A percentile compares a stretch with the other conserved stretches of the same genome.
Conservation (phyloP, 2,888 invertebrate genomes). For the Epicampocera succincta region DNA sequence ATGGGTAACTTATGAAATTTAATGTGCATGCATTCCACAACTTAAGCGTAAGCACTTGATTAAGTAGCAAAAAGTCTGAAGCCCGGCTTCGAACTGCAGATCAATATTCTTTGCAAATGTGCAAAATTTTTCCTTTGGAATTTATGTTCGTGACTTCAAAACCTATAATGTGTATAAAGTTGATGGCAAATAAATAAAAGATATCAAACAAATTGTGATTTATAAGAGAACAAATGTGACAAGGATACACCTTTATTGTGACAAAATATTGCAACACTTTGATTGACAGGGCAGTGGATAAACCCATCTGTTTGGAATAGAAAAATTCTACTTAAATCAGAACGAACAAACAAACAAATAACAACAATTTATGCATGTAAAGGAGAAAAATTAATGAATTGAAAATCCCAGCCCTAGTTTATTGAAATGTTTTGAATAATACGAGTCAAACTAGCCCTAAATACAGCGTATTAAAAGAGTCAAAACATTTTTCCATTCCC, state of each 20-base stretch:
- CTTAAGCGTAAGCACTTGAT: too few relatives aligned
- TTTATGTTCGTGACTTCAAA: constrained; percentile 41
- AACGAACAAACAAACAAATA: constrained; percentile 9
- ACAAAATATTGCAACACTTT: constrained; percentile 60
- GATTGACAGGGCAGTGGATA: constrained; percentile 65
- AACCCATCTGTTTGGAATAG: constrained; percentile 60
- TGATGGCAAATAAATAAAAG: constrained; percentile 41
- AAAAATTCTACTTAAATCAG: constrained; percentile 35
- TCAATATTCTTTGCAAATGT: constrained; percentile 19
- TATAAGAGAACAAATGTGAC: constrained; percentile 65
- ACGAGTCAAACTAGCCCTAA: constrained; percentile 30
- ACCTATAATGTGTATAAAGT: constrained; percentile 17
- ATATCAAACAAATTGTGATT: constrained; percentile 60
- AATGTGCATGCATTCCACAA: too few relatives aligned
- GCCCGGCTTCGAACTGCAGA: background rate
- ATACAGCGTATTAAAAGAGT: background rate
- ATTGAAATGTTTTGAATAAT: constrained; percentile 13
- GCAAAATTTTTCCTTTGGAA: constrained; percentile 59
- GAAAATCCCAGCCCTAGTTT: constrained; percentile 52
- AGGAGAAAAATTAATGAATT: constrained; percentile 13
- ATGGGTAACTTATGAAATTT: too few relatives aligned
- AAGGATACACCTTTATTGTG: constrained; percentile 69
- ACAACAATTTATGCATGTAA: background rate
- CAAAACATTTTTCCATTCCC: background rate
- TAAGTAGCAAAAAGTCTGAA: too few relatives aligned